phyloP scores from a whole-genome alignment of 2,113 vertebrate species.

The Pelobates fuscus region DNA sequence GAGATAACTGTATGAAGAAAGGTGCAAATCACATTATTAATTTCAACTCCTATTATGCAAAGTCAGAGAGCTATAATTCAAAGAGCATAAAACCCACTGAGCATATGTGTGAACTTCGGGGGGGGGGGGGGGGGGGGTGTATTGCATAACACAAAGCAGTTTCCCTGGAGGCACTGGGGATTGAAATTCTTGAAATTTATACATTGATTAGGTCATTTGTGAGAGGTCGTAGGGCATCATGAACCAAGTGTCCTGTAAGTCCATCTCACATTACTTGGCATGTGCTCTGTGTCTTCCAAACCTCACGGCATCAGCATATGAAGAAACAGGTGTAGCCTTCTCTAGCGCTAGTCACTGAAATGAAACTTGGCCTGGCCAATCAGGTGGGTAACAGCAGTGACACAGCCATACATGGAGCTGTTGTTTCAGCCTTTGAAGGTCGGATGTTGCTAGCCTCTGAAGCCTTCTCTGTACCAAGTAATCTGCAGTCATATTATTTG shows the following conservation, averaged over 20 bases:
- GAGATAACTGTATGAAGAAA: no score
- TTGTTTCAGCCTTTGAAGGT: conserved; percentile 67
- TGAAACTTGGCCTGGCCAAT: conserved; percentile 64
- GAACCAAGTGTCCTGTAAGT: conserved; percentile 58
- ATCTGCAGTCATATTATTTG: conserved; percentile 61
- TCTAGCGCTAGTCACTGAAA: conserved; percentile 71
- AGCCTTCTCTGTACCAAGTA: conserved; percentile 58
- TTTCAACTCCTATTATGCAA: no score
- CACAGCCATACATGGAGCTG: conserved; percentile 77
- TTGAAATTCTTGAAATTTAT: conserved; percentile 1
- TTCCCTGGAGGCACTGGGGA: not conserved
- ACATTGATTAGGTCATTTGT: conserved; percentile 47
- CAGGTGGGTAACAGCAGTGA: conserved; percentile 58
- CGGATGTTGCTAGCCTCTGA: conserved; percentile 61
- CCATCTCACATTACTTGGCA: conserved; percentile 79
- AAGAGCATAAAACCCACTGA: no score
- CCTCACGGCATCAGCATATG: conserved; percentile 74
- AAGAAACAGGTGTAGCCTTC: conserved; percentile 76
- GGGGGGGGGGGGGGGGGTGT: no score
- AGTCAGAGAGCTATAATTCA: no score
- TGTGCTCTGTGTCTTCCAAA: conserved; percentile 61
- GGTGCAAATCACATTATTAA: no score
- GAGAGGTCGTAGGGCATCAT: conserved; percentile 60
- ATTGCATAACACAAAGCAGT: no score
- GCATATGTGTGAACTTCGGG: no score